A percentile compares a stretch with the other conserved stretches of the same genome.
These are phyloP conservation scores for Allobates femoralis DNA, from an alignment of 2,797 vertebrate species.

Conservation along the genomic window DNA sequence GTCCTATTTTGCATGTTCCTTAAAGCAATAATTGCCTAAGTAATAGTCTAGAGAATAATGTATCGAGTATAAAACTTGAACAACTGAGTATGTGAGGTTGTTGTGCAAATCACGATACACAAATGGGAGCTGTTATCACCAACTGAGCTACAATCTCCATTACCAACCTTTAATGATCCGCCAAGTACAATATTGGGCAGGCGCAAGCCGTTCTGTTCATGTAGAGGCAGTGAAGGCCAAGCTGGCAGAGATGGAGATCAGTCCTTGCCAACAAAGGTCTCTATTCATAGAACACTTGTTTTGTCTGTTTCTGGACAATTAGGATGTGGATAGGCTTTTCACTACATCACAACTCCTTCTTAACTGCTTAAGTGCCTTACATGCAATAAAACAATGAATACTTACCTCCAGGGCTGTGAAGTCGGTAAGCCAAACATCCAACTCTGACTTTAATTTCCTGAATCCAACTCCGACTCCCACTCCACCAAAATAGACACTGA, in stretches of 20 bases:
- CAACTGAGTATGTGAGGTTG: neutral
- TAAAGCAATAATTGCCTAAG: too few relatives aligned
- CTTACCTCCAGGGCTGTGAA: too few relatives aligned
- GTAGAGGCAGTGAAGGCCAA: conserved; percentile 71
- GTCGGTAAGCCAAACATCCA: too few relatives aligned
- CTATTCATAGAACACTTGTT: conserved; percentile 17
- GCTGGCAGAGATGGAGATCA: conserved; percentile 77
- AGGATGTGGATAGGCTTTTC: neutral
- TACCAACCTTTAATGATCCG: conserved; percentile 74
- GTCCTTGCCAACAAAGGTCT: conserved; percentile 11
- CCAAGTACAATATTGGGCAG: conserved; percentile 82
- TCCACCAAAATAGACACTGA: too few relatives aligned
- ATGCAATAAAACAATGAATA: too few relatives aligned
- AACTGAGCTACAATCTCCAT: conserved; percentile 71
- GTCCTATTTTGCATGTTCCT: too few relatives aligned
- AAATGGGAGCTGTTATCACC: conserved; percentile 71
- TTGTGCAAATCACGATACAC: conserved; percentile 32
- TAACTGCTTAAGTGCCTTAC: too few relatives aligned
- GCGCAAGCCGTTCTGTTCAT: conserved; percentile 67
- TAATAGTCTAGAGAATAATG: too few relatives aligned
- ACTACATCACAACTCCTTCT: too few relatives aligned
- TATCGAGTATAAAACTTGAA: neutral
- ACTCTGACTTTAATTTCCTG: too few relatives aligned
- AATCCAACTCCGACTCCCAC: too few relatives aligned
- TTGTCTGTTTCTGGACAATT: conserved; percentile 17